Percentiles rank a stretch among this genome's conserved stretches.
Evolutionary conservation across 2,113 vertebrate genomes (phyloP).

Genomic region (Apodemus sylvaticus): DNA sequence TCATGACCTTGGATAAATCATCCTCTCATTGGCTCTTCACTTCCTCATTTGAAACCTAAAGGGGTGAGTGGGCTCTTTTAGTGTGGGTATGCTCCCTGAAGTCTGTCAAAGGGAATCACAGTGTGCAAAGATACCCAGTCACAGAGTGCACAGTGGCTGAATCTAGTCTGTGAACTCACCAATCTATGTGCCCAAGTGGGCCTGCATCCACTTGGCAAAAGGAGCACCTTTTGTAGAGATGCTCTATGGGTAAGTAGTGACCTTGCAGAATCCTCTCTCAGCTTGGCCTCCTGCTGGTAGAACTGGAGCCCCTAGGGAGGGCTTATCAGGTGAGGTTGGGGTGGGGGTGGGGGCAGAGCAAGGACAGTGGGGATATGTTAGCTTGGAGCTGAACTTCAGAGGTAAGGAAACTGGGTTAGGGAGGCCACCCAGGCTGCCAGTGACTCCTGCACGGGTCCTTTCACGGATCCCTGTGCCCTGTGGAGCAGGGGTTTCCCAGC

Average conservation of each 20-base stretch:
- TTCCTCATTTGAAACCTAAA: conserved; percentile 28
- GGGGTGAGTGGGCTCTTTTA: background rate
- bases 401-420: background rate
- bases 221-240: background rate
- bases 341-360: background rate
- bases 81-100: background rate
- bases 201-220: background rate
- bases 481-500: background rate
- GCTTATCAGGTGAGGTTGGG: background rate
- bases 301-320: background rate
- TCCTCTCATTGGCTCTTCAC: background rate
- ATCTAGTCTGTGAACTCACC: background rate
- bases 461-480: no score
- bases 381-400: background rate
- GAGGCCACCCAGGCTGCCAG: background rate
- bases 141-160: background rate
- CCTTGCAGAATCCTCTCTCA: background rate
- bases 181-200: no score
- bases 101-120: background rate
- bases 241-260: background rate
- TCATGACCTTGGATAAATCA: background rate
- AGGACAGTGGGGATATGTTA: background rate
- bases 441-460: background rate
- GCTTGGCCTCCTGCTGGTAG: background rate
- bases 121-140: background rate